phyloP scores from a whole-genome alignment of 2,888 invertebrate species.

The Heliconius charithonia region DNA sequence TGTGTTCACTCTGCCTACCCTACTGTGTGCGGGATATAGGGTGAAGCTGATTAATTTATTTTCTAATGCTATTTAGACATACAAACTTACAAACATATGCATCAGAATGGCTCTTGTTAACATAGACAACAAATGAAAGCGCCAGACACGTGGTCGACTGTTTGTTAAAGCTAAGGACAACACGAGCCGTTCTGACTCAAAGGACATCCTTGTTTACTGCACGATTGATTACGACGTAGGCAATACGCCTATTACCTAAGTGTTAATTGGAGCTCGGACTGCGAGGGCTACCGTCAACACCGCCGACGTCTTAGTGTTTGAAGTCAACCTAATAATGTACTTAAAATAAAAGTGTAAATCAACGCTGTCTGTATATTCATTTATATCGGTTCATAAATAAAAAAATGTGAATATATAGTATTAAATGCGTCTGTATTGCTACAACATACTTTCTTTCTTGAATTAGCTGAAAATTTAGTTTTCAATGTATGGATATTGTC shows the following conservation, averaged over 20 bases:
- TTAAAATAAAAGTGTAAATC: background rate
- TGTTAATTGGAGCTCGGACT: constrained; percentile 63
- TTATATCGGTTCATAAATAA: too few relatives aligned
- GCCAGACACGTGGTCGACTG: constrained; percentile 37
- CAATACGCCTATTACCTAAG: constrained; percentile 57
- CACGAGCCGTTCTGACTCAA: constrained; percentile 52
- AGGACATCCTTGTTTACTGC: constrained; percentile 60
- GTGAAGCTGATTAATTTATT: background rate
- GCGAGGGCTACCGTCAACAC: constrained; percentile 40
- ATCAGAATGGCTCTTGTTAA: constrained; percentile 23
- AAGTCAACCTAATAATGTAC: constrained; percentile 23
- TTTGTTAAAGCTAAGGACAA: constrained; percentile 38
- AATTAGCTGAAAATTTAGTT: too few relatives aligned
- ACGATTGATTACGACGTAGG: constrained; percentile 61
- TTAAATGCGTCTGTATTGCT: too few relatives aligned
- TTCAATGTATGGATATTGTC: too few relatives aligned
- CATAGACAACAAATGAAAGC: constrained; percentile 36
- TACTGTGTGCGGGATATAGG: too few relatives aligned
- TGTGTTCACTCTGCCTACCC: too few relatives aligned
- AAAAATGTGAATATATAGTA: too few relatives aligned
- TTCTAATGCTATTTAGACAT: background rate
- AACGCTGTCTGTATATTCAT: too few relatives aligned
- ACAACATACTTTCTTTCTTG: too few relatives aligned
- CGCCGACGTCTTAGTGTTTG: constrained; percentile 45
- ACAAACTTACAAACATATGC: background rate